Conservation (phyloP, 2,888 invertebrate species). For the Scaptodrosophila latifasciaeformis region DNA sequence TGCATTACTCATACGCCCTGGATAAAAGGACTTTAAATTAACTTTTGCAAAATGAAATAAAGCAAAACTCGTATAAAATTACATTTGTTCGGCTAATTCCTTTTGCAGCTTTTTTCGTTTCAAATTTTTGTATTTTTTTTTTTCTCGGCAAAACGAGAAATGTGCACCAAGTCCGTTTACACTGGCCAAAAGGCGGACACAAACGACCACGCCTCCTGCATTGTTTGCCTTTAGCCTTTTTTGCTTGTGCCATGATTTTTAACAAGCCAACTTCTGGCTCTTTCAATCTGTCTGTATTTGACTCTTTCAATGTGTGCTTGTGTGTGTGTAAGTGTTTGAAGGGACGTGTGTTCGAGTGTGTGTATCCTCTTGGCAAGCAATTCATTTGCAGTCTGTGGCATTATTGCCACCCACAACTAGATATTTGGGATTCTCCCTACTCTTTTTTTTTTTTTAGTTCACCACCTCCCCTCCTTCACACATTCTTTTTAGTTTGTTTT, state of each 20-base stretch:
- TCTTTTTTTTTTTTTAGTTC: neutral
- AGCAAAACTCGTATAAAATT: too few species aligned
- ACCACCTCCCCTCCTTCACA: neutral
- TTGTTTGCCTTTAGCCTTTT: too few species aligned
- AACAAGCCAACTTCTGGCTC: too few species aligned
- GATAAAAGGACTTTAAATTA: too few species aligned
- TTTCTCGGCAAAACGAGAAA: too few species aligned
- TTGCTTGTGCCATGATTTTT: too few species aligned
- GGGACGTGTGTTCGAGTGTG: neutral
- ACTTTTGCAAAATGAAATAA: too few species aligned
- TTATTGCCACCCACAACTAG: slow-evolving; percentile 48
- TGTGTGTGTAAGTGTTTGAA: neutral
- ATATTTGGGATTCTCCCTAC: slow-evolving; percentile 44
- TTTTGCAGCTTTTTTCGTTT: too few species aligned
- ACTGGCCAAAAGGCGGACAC: slow-evolving; percentile 1
- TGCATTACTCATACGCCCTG: too few species aligned
- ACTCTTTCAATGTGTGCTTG: too few species aligned
- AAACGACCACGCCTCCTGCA: neutral
- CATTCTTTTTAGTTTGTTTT: neutral
- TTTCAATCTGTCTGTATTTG: neutral
- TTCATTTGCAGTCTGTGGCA: slow-evolving; percentile 46
- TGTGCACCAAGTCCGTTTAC: too few species aligned
- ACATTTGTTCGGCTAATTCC: slow-evolving; percentile 40
- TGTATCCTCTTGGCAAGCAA: slow-evolving; percentile 36
- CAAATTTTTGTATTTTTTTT: too few species aligned